Conservation (phyloP, 1,140 invertebrate genomes). For the Phthorimaea operculella region DNA sequence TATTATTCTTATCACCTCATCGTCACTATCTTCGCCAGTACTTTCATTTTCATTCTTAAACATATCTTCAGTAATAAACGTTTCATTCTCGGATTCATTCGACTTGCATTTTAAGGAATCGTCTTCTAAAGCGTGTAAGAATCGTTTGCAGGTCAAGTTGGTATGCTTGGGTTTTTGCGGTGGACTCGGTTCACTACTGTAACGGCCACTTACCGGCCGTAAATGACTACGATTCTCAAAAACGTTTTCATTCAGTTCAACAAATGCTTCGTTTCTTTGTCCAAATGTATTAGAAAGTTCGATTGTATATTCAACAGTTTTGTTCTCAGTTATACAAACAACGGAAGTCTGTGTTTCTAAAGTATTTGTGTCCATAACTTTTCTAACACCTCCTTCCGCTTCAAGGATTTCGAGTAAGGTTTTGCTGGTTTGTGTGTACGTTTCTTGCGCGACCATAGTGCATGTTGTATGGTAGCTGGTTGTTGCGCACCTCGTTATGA, state of each 20-base stretch:
- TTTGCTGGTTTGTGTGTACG: slow-evolving; percentile 57
- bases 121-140: slow-evolving; percentile 24
- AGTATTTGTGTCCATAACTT: slow-evolving; percentile 18
- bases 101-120: slow-evolving; percentile 27
- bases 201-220: too few species aligned
- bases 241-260: not conserved
- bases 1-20: too few species aligned
- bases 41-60: not conserved
- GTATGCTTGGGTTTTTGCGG: not conserved
- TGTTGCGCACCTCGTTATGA: slow-evolving; percentile 14
- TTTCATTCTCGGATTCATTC: not conserved
- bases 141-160: not conserved
- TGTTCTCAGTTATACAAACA: slow-evolving; percentile 42
- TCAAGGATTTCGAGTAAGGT: slow-evolving; percentile 51
- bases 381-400: slow-evolving; percentile 21
- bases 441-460: slow-evolving; percentile 37
- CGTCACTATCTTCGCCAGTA: not conserved
- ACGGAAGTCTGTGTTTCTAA: slow-evolving; percentile 54
- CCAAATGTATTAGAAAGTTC: slow-evolving; percentile 8
- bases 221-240: too few species aligned
- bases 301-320: slow-evolving; percentile 38
- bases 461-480: slow-evolving; percentile 20
- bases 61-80: too few species aligned
- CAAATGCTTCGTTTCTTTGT: not conserved
- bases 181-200: too few species aligned